Conservation (phyloP, 2,113 vertebrate species). For the Corapipo altera region DNA sequence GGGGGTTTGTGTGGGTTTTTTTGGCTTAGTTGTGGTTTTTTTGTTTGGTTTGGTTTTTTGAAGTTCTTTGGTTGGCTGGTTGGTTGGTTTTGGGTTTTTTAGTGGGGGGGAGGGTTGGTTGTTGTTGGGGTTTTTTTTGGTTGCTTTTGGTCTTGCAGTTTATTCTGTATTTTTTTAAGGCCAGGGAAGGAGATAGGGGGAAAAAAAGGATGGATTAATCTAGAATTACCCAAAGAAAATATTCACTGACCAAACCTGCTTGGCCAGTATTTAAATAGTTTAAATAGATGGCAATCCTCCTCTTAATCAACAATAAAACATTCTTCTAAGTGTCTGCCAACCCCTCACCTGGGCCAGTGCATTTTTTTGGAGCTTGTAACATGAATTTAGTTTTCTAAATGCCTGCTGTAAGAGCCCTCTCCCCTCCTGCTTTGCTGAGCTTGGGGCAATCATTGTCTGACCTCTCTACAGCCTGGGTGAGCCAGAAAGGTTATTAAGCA, state of each 20-base stretch:
- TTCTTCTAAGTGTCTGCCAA: background rate
- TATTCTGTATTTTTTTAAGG: background rate
- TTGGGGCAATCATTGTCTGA: background rate
- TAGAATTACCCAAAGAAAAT: background rate
- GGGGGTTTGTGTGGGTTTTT: rapidly evolving
- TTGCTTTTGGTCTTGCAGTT: background rate
- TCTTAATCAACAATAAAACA: background rate
- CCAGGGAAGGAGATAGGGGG: background rate
- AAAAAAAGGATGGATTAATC: background rate
- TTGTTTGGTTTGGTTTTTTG: background rate
- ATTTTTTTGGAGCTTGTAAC: background rate
- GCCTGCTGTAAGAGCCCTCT: background rate
- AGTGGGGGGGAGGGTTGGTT: rapidly evolving
- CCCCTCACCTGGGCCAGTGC: background rate
- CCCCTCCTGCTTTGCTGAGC: background rate
- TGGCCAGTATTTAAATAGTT: background rate
- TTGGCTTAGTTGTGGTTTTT: background rate
- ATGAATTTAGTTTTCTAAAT: background rate
- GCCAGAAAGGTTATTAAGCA: background rate
- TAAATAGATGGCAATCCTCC: background rate
- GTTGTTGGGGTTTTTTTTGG: background rate
- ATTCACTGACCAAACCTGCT: background rate
- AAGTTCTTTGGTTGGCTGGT: too few relatives aligned
- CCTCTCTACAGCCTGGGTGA: background rate
- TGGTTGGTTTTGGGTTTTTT: background rate